Percentiles rank a stretch among this genome's conserved stretches.
phyloP scores from a whole-genome alignment of 2,888 invertebrate species.

The Abrostola triplasia region DNA sequence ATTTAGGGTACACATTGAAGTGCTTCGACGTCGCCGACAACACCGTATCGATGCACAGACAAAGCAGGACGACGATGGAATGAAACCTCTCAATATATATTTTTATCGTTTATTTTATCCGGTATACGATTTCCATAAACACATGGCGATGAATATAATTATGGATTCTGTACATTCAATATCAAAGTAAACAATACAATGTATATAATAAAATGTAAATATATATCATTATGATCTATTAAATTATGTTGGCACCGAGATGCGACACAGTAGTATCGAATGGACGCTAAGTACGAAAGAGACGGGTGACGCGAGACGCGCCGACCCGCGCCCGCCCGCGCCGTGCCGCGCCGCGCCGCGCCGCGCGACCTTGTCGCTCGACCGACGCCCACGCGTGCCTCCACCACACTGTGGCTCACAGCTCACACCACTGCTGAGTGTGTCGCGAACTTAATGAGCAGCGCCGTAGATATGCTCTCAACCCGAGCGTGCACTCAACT shows the following conservation, averaged over 20 bases:
- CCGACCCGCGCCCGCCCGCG: conserved; percentile 22
- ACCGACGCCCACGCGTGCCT: too few relatives aligned
- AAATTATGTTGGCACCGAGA: conserved; percentile 83
- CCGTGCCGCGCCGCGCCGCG: conserved; percentile 5
- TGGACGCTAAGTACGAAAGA: conserved; percentile 73
- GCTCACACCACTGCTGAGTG: too few relatives aligned
- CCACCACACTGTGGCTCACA: too few relatives aligned
- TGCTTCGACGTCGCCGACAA: conserved; percentile 6
- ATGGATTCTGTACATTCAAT: conserved; percentile 83
- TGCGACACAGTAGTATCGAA: conserved; percentile 72
- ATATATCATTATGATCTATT: conserved; percentile 77
- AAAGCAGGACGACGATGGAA: conserved; percentile 57
- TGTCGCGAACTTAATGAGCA: too few relatives aligned
- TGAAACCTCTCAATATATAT: conserved; percentile 65
- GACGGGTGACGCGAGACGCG: conserved; percentile 28
- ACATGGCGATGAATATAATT: conserved; percentile 82
- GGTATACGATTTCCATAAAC: conserved; percentile 84
- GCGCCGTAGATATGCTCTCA: too few relatives aligned
- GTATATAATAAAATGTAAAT: conserved; percentile 84
- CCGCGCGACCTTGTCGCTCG: too few relatives aligned
- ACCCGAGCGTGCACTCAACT: too few relatives aligned
- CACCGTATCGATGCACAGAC: conserved; percentile 56
- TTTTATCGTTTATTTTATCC: conserved; percentile 80
- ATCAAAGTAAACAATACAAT: conserved; percentile 85
- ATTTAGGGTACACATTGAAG: conserved; percentile 23